Conservation (phyloP, 2,113 vertebrate genomes). For the Grammomys dolichurus region DNA sequence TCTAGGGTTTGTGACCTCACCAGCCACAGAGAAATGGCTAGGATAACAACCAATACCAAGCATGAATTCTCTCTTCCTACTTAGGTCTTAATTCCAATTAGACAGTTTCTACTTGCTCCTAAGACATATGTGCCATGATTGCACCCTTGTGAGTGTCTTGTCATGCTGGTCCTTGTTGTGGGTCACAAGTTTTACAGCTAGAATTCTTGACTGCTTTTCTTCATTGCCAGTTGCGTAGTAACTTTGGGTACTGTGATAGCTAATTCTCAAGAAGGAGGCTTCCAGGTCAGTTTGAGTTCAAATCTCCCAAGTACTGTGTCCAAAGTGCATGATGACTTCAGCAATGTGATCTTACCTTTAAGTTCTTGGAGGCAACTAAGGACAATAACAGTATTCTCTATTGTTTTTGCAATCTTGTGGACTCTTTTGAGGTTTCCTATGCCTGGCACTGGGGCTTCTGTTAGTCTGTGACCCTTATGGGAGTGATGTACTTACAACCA, state of each 20-base stretch:
- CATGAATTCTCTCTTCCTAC: background rate
- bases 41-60: background rate
- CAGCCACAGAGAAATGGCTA: background rate
- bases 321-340: background rate
- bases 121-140: background rate
- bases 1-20: background rate
- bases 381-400: background rate
- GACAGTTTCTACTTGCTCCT: background rate
- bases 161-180: background rate
- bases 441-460: background rate
- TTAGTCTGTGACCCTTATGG: background rate
- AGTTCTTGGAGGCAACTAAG: background rate
- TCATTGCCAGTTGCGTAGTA: background rate
- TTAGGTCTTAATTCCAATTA: background rate
- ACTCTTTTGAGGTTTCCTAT: background rate
- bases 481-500: background rate
- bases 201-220: background rate
- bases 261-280: background rate
- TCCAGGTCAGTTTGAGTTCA: background rate
- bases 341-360: background rate
- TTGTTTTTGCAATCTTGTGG: background rate
- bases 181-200: background rate
- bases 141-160: background rate
- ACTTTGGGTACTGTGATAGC: background rate
- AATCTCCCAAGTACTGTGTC: background rate